Conservation (phyloP, 64 coral and sea anemone genomes). For the Porites australiensis region DNA sequence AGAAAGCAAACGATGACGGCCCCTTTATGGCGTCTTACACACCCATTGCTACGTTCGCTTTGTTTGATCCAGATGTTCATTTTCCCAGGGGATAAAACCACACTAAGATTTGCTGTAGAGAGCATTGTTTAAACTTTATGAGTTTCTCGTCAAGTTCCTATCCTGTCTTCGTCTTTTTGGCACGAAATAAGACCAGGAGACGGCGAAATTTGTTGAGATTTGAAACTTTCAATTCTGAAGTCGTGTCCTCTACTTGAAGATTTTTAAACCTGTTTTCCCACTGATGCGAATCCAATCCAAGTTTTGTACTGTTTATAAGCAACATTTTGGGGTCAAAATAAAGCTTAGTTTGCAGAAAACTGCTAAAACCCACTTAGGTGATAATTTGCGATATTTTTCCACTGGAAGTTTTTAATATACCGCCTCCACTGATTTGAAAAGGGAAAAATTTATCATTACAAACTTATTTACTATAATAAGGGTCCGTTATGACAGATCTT, state of each 20-base stretch:
- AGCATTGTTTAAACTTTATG: constrained; percentile 23
- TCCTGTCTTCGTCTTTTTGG: background rate
- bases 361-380: background rate
- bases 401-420: no score
- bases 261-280: no score
- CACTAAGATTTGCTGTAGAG: constrained; percentile 10
- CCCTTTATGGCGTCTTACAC: constrained; percentile 8
- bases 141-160: constrained; percentile 17
- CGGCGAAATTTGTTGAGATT: background rate
- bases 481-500: background rate
- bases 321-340: no score
- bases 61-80: constrained; percentile 32
- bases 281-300: no score
- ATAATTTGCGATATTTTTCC: no score
- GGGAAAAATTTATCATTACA: no score
- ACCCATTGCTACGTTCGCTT: background rate
- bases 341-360: background rate
- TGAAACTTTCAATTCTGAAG: background rate
- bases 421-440: no score
- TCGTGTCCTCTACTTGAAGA: no score
- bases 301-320: no score
- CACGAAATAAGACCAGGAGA: background rate
- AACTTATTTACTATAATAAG: no score
- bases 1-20: background rate
- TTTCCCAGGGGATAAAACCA: constrained; percentile 47